phyloP scores from a whole-genome alignment of 2,797 vertebrate genomes.

The Hydrocynus forskahlii region DNA sequence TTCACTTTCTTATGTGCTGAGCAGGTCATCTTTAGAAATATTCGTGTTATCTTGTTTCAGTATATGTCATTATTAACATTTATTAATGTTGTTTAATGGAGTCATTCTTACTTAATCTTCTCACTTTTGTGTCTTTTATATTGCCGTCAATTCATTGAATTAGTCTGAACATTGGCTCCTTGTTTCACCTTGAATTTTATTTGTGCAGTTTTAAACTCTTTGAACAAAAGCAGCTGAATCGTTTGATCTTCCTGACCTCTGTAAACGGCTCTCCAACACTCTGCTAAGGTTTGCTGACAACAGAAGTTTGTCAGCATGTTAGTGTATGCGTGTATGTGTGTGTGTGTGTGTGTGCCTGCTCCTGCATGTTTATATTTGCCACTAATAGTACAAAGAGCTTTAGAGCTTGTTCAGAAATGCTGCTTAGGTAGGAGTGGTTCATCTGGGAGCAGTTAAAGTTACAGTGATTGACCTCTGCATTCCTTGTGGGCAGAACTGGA shows the following conservation, averaged over 20 bases:
- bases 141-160: background rate
- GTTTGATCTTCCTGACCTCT: constrained; percentile 26
- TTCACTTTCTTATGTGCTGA: background rate
- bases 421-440: constrained; percentile 3
- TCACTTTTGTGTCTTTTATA: no score
- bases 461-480: constrained; percentile 31
- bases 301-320: background rate
- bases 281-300: constrained; percentile 16
- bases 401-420: constrained; percentile 18
- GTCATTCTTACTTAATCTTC: no score
- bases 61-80: background rate
- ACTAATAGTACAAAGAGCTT: background rate
- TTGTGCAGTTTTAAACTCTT: background rate
- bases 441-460: constrained; percentile 30
- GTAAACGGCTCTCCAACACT: constrained; percentile 20
- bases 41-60: background rate
- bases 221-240: constrained; percentile 12
- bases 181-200: background rate
- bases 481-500: constrained; percentile 29
- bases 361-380: background rate
- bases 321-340: background rate
- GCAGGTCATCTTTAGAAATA: background rate
- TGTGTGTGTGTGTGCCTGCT: background rate
- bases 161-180: background rate
- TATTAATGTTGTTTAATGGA: no score